Evolutionary conservation across 2,888 invertebrate genomes (phyloP), one percentile per base, ranked within the genome.

Genomic region (Athripsodes cinereus): DNA sequence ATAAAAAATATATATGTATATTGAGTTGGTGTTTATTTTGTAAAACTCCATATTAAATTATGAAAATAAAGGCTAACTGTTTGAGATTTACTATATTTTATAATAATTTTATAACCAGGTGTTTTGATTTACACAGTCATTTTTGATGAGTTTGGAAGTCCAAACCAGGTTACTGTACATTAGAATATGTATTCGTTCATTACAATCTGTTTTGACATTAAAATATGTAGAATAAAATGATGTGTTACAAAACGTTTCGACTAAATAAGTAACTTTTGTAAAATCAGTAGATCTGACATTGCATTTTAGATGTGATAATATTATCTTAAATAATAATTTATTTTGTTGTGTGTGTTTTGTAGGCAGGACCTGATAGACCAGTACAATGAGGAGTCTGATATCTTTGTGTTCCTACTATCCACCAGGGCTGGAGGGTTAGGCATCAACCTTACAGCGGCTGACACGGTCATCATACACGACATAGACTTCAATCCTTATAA

Each of bases 401-500:
- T 96, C 67, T 95, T 94, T 73, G 82, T 93, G 66, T 97, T 97
- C 75, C 80, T 97, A 59, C 72, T 97, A 66, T 95, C 96, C 3
- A 97, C 97, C 0, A 85, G 84, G 70, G 97, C 97, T 0, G 97
- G 97, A 31, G 98, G 97, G n/a, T 80, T 96, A 53, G 96, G 96
- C 56, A 95, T 96, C 68, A 96, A 96, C 78, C 81, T 96, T 64
- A 94, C 94, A 0, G 87, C 93, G 0, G 97, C 98, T 0, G 96
- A 97, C 76, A 92, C 92, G 11, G 97, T 97, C 65, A 88, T 96
- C 67, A 88, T 98, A 64, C 96, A 98, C 72, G 98, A 98, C 70
- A 93, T 97, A 53, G 98, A 98, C 78, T 96, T 95, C 72, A 98
- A 98, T 78, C 97, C 97, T 0, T 96, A 97, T 74, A 97, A 97